phyloP scores from a whole-genome alignment of 2,888 invertebrate species.

The Andrena chrysosceles region DNA sequence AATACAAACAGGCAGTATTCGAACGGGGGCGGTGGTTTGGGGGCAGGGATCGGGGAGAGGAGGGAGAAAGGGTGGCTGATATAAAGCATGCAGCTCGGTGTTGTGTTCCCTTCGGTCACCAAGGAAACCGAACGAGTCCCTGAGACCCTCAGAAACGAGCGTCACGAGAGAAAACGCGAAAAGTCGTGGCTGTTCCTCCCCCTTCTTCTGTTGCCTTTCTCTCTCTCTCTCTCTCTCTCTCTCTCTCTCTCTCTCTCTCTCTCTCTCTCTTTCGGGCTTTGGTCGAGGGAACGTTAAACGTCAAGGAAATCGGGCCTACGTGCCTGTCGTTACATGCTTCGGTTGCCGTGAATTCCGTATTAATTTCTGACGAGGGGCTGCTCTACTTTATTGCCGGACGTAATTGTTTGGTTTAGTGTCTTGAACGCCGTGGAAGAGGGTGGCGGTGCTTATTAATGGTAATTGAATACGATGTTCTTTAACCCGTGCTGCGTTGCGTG shows the following conservation, averaged over 20 bases:
- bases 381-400: slow-evolving; percentile 43
- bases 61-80: slow-evolving; percentile 36
- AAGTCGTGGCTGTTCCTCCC: slow-evolving; percentile 51
- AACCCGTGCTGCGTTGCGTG: not conserved
- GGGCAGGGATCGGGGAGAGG: slow-evolving; percentile 43
- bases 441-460: slow-evolving; percentile 32
- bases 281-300: slow-evolving; percentile 75
- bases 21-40: slow-evolving; percentile 52
- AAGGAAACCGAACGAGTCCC: slow-evolving; percentile 80
- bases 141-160: slow-evolving; percentile 52
- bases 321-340: slow-evolving; percentile 43
- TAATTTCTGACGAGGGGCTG: slow-evolving; percentile 43
- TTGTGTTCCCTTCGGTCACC: slow-evolving; percentile 79
- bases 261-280: not conserved
- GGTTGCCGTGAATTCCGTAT: slow-evolving; percentile 38
- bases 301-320: slow-evolving; percentile 78
- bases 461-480: slow-evolving; percentile 46
- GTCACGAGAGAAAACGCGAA: slow-evolving; percentile 61
- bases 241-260: not conserved
- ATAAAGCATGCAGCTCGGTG: slow-evolving; percentile 68
- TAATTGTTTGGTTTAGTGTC: slow-evolving; percentile 49
- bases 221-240: not conserved
- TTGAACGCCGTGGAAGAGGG: slow-evolving; percentile 13
- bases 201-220: slow-evolving; percentile 24
- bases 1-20: slow-evolving; percentile 82